Evolutionary conservation across 2,888 invertebrate species (phyloP).

Genomic region (Stenotaenia linearis): DNA sequence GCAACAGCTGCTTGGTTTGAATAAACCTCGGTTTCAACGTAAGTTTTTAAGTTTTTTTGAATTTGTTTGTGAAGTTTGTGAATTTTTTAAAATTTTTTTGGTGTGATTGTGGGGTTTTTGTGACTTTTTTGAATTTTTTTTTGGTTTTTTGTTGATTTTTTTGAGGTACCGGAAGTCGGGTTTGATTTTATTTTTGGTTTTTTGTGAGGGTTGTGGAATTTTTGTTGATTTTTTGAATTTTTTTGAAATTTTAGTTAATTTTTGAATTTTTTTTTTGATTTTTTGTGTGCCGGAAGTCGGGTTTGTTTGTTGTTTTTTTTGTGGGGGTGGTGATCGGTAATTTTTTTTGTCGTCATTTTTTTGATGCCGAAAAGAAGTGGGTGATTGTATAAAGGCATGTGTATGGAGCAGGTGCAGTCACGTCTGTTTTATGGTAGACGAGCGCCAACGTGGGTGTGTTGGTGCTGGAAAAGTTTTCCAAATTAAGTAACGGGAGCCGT

Average conservation of each 20-base stretch:
- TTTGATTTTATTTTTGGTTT: neutral
- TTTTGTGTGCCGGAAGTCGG: too few relatives aligned
- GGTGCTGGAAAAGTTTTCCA: neutral
- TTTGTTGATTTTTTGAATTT: too few relatives aligned
- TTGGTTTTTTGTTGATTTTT: too few relatives aligned
- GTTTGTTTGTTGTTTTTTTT: too few relatives aligned
- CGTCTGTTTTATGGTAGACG: neutral
- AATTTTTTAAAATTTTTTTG: too few relatives aligned
- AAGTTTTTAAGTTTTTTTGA: neutral
- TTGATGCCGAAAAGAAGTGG: too few relatives aligned
- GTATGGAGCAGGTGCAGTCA: neutral
- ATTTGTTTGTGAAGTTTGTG: too few relatives aligned
- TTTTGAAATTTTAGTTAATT: too few relatives aligned
- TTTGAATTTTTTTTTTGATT: neutral
- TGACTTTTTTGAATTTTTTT: too few relatives aligned
- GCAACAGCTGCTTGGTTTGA: neutral
- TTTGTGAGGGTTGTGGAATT: neutral
- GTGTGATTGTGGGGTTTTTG: neutral
- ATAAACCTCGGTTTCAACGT: neutral
- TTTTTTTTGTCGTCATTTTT: too few relatives aligned
- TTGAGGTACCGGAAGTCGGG: too few relatives aligned
- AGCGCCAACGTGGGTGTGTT: neutral
- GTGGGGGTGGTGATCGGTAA: too few relatives aligned
- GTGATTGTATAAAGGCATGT: neutral
- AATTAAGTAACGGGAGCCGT: slow-evolving; percentile 3